Evolutionary conservation across 2,113 vertebrate species (phyloP), one percentile per base, ranked within the genome.

Genomic region (Aythya baeri): DNA sequence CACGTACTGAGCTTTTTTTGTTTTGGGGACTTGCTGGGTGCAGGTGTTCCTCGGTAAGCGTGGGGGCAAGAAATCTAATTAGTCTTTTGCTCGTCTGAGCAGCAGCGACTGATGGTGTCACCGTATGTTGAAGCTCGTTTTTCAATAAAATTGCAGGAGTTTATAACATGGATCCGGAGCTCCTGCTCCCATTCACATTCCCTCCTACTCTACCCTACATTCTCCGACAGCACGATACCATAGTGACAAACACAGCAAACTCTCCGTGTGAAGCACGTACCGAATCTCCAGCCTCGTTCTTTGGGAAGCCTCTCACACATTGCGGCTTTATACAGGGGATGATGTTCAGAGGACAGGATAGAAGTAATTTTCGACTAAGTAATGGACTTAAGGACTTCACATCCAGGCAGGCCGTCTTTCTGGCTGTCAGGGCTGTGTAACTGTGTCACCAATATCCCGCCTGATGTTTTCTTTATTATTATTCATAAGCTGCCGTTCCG

Each of bases 61-160:
- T 43, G 88, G 84, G 88, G 78, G 78, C 67, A 85, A 77, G 62
- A n/a, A 63, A 22, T n/a, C 73, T 82, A 68, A 55, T 92, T 88
- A 88, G 80, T 91, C 58, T 96, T 95, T 93, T 91, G 79, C 89
- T 67, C 90, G 88, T 89, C 36, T 83, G 58, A 59, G 70, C 65
- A 50, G 75, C 59, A 62, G 74, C 78, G 89, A 59, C 67, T 27
- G 77, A 31, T 80, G 58, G 75, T 95, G 84, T 91, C 91, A 84
- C 66, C 71, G 86, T 59, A 25, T 73, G 79, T 11, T 82, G 77
- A 90, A 84, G 77, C 77, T 96, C 20, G 0, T 84, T 91, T 93
- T 91, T 73, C 55, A 91, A 43, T 93, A 89, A 80, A 91, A 85
- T 29, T 41, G 50, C 59, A 63, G 77, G 50, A 31, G 62, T 84